Evolutionary conservation across 2,113 vertebrate genomes (phyloP).

Genomic region (Rhabdomys dilectus): DNA sequence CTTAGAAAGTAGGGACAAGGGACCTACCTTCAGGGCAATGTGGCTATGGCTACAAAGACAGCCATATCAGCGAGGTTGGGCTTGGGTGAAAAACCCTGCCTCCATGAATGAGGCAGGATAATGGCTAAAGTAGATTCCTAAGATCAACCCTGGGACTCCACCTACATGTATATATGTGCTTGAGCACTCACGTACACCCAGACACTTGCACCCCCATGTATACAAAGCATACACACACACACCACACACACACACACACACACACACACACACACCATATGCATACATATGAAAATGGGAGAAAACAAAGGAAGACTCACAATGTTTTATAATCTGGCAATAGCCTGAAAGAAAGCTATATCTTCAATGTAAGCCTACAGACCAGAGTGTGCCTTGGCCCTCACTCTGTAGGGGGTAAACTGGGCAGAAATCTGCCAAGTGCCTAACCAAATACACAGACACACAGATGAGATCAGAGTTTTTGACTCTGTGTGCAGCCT

Average conservation of each 20-base stretch:
- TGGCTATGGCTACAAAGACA: neutral
- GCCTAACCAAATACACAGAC: neutral
- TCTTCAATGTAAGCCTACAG: neutral
- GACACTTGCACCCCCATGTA: too few species aligned
- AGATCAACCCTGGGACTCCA: neutral
- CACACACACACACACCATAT: neutral
- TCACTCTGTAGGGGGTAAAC: too few species aligned
- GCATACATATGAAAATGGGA: neutral
- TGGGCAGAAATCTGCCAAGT: neutral
- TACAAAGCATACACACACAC: neutral
- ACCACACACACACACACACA: too few species aligned
- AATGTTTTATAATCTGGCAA: neutral
- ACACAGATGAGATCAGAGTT: neutral
- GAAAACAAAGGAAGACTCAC: neutral
- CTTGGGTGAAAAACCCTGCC: neutral
- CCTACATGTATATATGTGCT: neutral
- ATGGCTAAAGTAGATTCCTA: neutral
- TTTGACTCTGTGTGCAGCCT: neutral
- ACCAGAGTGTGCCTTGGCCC: neutral
- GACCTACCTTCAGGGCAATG: neutral
- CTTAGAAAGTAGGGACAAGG: neutral
- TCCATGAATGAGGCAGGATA: neutral
- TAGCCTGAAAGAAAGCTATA: rapidly evolving
- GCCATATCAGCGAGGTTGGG: neutral
- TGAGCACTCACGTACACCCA: too few species aligned